Conservation (phyloP, 1,140 invertebrate species). For the Colletes latitarsis region DNA sequence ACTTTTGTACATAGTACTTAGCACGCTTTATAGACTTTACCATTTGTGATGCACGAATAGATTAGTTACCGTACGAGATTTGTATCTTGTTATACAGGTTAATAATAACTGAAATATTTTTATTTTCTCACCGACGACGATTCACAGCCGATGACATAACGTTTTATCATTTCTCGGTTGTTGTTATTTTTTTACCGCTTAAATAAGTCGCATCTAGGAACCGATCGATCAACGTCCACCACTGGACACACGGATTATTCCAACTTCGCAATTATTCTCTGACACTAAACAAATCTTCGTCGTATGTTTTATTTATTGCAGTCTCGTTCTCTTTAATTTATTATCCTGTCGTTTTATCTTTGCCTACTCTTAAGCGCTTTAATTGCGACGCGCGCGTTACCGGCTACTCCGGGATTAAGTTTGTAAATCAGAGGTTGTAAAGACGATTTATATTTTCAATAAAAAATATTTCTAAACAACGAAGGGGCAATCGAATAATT, state of each 20-base stretch:
- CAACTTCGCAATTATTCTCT: neutral
- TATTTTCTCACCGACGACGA: neutral
- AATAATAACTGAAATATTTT: neutral
- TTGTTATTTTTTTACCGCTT: too few species aligned
- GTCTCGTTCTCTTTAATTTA: neutral
- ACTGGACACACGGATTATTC: neutral
- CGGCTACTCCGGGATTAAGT: slow-evolving; percentile 2
- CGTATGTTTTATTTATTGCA: neutral
- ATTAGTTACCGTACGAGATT: slow-evolving; percentile 2
- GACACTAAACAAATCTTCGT: too few species aligned
- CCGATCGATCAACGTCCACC: neutral
- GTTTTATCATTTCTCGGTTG: neutral
- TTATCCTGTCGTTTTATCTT: neutral
- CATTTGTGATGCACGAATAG: neutral
- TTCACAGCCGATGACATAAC: neutral
- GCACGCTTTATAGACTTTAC: neutral
- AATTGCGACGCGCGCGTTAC: neutral
- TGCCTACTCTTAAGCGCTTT: neutral
- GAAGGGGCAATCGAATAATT: too few species aligned
- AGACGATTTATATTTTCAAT: slow-evolving; percentile 43
- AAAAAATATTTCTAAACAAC: slow-evolving; percentile 7
- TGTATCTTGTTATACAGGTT: too few species aligned
- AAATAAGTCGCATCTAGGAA: too few species aligned
- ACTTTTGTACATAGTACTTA: neutral
- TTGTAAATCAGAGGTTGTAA: neutral